phyloP scores from a whole-genome alignment of 2,113 vertebrate species.

The Geococcyx californianus region DNA sequence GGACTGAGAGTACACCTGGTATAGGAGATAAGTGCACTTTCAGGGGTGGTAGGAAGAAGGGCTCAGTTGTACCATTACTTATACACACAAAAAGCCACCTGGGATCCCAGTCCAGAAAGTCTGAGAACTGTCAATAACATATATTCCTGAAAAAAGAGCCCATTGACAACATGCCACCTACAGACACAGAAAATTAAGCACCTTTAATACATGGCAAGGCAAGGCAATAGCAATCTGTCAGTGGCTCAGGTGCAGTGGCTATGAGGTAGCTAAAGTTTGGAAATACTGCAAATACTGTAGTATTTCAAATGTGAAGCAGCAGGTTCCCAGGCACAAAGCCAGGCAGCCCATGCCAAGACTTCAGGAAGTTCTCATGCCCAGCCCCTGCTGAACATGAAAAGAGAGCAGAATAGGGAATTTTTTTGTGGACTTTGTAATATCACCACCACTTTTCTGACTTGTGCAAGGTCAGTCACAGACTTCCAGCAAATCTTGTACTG shows the following conservation, averaged over 20 bases:
- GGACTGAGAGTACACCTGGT: not conserved
- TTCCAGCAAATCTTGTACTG: not conserved
- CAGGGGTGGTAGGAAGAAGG: not conserved
- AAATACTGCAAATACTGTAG: not conserved
- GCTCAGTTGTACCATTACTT: not conserved
- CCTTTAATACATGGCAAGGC: not conserved
- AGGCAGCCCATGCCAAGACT: not conserved
- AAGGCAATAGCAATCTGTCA: not conserved
- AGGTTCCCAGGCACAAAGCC: not conserved
- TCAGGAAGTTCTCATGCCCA: not conserved
- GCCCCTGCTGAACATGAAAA: not conserved
- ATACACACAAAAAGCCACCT: not conserved
- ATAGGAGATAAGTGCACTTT: rapidly evolving
- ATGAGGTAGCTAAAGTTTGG: too few relatives aligned
- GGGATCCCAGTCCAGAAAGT: not conserved
- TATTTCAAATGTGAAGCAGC: not conserved
- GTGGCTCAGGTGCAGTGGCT: not conserved
- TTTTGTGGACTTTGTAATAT: not conserved
- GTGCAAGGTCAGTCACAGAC: not conserved
- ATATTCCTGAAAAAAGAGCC: not conserved
- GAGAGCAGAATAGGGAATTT: not conserved
- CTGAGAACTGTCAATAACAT: not conserved
- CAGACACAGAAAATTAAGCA: not conserved
- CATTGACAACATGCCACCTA: not conserved
- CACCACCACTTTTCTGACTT: not conserved